Base-by-base conservation (phyloP, 2,888 invertebrate genomes). In the Drosophila sordidapex region DNA sequence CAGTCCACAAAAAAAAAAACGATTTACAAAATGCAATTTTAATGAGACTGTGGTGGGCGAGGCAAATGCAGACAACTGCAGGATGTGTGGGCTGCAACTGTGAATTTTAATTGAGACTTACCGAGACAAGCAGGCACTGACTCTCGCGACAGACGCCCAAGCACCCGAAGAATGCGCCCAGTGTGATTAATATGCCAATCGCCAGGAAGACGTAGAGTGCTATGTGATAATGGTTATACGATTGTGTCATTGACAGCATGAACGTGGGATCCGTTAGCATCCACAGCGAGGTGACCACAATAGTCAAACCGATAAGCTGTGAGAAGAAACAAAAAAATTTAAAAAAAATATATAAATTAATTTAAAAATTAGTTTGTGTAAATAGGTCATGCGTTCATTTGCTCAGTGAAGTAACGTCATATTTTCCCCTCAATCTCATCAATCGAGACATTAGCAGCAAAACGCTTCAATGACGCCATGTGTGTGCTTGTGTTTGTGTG, bases 111-210 rank as follows among this genome's bases (percentile, higher is more conserved):
- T 69, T 76, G 64, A 58, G 29, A 64, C 95, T 95, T 93, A 97
- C 97, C 91, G 95, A 94, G 73, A 96, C 94, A 51, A 98, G 94
- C 94, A 97, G 95, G 92, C 96, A 96, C 89, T 96, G 96, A 27
- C 96, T 97, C 93, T 96, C 96, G 83, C 95, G 95, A 74, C 96
- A 95, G 10, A 97, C 96, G 40, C 97, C 97, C 90, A 96, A 96
- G 91, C 97, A 97, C 64, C 97, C 98, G 53, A 97, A 94, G 92
- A 97, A 96, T 21, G 97, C 96, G 33, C 97, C 95, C 49, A 97
- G 92, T 70, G 96, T 94, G 92, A 97, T 95, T 59, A 97, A 93
- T 46, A 95, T 93, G 8, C 97, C 97, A 65, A 96, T 95, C 33
- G 94, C 95, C 71, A 97, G 94, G 72, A 97, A 94, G 62, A 97